Conservation (phyloP, 2,888 invertebrate species). For the Proisotoma minuta region DNA sequence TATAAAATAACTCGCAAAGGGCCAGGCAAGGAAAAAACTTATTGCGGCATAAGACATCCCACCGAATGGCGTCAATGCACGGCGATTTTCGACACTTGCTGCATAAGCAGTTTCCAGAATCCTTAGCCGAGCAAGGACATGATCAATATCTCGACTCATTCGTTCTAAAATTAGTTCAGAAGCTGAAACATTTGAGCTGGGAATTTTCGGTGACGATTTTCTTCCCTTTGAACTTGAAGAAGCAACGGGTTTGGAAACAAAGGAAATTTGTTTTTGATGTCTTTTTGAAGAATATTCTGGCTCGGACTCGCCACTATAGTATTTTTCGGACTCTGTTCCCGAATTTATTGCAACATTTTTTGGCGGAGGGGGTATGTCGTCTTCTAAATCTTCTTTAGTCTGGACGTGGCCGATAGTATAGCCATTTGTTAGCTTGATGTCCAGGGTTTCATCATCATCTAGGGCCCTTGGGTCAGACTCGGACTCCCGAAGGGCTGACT, state of each 20-base stretch:
- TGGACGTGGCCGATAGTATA: too few species aligned
- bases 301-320: conserved; percentile 48
- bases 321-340: conserved; percentile 46
- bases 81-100: conserved; percentile 44
- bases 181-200: background rate
- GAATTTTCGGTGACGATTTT: conserved; percentile 8
- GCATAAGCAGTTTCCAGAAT: conserved; percentile 45
- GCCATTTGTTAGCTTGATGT: too few species aligned
- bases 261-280: conserved; percentile 6
- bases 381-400: conserved; percentile 44
- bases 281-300: conserved; percentile 6
- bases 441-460: too few species aligned
- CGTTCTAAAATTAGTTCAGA: conserved; percentile 36
- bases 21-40: conserved; percentile 62
- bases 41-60: conserved; percentile 59
- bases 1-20: conserved; percentile 55
- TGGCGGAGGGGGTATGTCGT: conserved; percentile 15
- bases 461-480: too few species aligned
- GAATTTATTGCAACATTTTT: conserved; percentile 30
- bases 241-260: background rate
- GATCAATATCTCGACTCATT: conserved; percentile 43
- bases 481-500: too few species aligned
- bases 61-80: conserved; percentile 61
- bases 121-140: conserved; percentile 41
- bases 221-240: conserved; percentile 14